These are phyloP conservation scores for Anthopleura sola DNA, from an alignment of 64 coral and sea anemone genomes.

Conservation along the genomic window DNA sequence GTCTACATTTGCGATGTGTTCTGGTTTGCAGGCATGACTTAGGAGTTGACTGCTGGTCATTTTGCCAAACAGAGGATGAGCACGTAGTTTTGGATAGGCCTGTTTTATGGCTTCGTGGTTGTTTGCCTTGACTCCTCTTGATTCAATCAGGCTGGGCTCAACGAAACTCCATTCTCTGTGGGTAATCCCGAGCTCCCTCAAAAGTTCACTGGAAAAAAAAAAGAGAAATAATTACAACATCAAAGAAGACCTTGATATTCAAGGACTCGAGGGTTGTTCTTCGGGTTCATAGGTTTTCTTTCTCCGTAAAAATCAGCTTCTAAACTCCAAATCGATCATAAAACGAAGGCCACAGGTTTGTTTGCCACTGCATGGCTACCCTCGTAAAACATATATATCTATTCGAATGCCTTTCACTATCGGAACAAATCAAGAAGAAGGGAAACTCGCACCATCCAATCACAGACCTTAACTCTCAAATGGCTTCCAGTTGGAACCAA, in stretches of 20 bases:
- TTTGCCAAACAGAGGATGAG: conserved; percentile 40
- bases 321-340: too few species aligned
- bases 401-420: too few species aligned
- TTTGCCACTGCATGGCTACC: too few species aligned
- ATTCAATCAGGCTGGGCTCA: conserved; percentile 59
- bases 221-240: not conserved
- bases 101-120: conserved; percentile 53
- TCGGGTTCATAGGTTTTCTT: too few species aligned
- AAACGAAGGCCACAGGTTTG: too few species aligned
- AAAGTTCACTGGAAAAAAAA: conserved; percentile 29
- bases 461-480: too few species aligned
- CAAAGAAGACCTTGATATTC: not conserved
- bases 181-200: conserved; percentile 49
- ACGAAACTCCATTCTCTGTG: conserved; percentile 64
- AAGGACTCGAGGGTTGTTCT: too few species aligned
- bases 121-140: conserved; percentile 62
- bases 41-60: conserved; percentile 78
- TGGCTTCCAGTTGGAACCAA: too few species aligned
- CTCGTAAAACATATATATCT: too few species aligned
- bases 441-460: too few species aligned
- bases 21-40: conserved; percentile 56
- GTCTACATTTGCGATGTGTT: conserved; percentile 40
- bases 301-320: too few species aligned
- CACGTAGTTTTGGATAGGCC: conserved; percentile 53
- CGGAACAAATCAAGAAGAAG: too few species aligned